Evolutionary conservation across 2,888 invertebrate genomes (phyloP), one percentile per base, ranked within the genome.

Genomic region (Drosophila mimetica): DNA sequence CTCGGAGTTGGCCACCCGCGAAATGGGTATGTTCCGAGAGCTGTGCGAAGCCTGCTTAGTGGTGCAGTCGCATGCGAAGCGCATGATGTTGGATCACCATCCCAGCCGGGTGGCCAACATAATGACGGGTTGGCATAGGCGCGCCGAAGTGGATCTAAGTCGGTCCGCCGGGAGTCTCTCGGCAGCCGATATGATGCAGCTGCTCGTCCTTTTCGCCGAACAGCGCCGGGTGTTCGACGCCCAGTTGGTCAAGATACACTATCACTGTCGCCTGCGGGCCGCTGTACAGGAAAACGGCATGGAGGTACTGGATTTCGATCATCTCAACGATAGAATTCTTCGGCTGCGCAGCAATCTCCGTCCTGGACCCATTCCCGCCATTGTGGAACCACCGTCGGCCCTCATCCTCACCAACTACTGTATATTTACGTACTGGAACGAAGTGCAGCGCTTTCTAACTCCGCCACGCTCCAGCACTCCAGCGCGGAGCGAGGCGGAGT

Each of bases 391-490:
- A 78, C 95, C 95, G 88, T 95, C 95, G 6, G 93, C 95, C 41
- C 92, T 96, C 74, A 94, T 96, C 87, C 92, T 96, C 70, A 95
- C 95, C 55, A 96, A 96, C 90, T 96, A 95, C 89, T 96, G 96
- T 91, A 94, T 95, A 93, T 95, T 95, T 16, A 22, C 37, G 3
- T 50, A 70, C 34, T 70, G 70, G 70, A 30, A 2, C 2, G 95
- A 95, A 89, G 90, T 95, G 67, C 60, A 53, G 11, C 37, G 70
- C 30, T 71, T 70, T 9, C 16, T 46, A n/a, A 1, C 34, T 42
- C 28, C 69, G 1, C 32, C 52, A 1, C 83, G 90, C 16, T 80
- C 90, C 36, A 90, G 94, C 1, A 91, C 94, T 4, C 92, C 48
- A 8, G 5, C 36, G 16, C 7, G 25, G 14, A n/a, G n/a, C n/a